Evolutionary conservation across 1,140 invertebrate genomes (phyloP), one percentile per base, ranked within the genome.

Genomic region (Augochlora pura): DNA sequence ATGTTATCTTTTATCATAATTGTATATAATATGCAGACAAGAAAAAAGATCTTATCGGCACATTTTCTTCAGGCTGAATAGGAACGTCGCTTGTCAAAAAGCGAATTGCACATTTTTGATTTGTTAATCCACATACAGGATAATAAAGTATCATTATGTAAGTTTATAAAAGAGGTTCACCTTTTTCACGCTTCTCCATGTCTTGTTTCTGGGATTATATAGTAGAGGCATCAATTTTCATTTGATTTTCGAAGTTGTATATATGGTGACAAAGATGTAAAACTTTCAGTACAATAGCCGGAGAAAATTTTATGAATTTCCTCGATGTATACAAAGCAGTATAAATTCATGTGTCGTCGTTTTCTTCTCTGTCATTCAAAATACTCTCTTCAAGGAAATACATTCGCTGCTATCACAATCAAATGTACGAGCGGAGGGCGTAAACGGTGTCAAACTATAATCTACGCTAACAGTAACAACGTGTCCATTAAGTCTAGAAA

Each of bases 11-110:
- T 39, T 27, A 71, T 64, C 8, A 71, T 32, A 63, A 42, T 75
- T 85, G 83, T 79, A 85, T 73, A 86, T 82, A 86, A 84, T 62
- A 79, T 77, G 57, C 57, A 83, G 60, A 14, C 68, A 42, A 18
- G 10, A 42, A 10, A 8, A 54, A 64, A 46, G 18, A 12, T 62
- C 21, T 60, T 38, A 23, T 46, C 67, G 0, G 49, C 63, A 78
- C 23, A 64, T 39, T 54, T 54, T 72, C 32, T 64, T 42, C 60
- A 72, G 10, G 32, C 49, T 46, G 1, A 52, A 12, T 6, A 72
- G 39, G 39, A 21, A 72, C 14, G 2, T 65, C 59, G 42, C 49
- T 46, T 18, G 54, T 52, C 2, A 6, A 18, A 38, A 82, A 72
- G 21, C 23, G n/a, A 63, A 68, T 46, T 73, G 65, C 49, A 72